These are phyloP conservation scores for Struthidea cinerea DNA, from an alignment of 2,113 vertebrate genomes.

Conservation along the genomic window DNA sequence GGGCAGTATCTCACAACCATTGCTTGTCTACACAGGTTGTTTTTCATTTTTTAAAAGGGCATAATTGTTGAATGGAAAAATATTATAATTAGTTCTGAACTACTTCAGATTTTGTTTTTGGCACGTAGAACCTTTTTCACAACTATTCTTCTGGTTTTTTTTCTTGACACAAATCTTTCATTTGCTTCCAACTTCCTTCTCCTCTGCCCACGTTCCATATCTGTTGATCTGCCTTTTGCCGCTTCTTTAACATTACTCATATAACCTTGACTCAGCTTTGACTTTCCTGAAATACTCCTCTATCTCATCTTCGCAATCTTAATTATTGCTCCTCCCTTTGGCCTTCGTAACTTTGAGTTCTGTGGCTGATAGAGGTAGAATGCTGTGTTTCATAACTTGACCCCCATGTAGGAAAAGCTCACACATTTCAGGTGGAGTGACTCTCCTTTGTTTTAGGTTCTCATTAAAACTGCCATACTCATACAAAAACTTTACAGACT, in stretches of 20 bases:
- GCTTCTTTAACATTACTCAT: constrained; percentile 39
- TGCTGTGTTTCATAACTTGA: not conserved
- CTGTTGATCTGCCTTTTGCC: constrained; percentile 49
- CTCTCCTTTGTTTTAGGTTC: not conserved
- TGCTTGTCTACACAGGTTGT: constrained; percentile 10
- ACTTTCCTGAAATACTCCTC: constrained; percentile 11
- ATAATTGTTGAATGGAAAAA: constrained; percentile 51
- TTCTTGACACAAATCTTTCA: constrained; percentile 32
- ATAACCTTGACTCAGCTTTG: constrained; percentile 58
- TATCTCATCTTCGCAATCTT: not conserved
- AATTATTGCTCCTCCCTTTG: constrained; percentile 8
- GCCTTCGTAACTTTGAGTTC: not conserved
- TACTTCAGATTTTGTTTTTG: constrained; percentile 6
- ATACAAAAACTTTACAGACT: not conserved
- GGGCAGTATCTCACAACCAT: not conserved
- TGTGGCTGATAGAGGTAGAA: not conserved
- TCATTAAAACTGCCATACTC: not conserved
- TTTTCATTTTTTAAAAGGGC: constrained; percentile 8
- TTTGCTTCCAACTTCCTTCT: constrained; percentile 56
- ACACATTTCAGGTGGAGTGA: not conserved
- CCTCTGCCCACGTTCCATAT: not conserved
- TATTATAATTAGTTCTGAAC: constrained; percentile 42
- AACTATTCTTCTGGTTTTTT: not conserved
- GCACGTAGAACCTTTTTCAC: not conserved
- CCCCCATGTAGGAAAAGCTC: not conserved